Base-by-base conservation (phyloP, 1,140 invertebrate species). In the Subanguina moxae region DNA sequence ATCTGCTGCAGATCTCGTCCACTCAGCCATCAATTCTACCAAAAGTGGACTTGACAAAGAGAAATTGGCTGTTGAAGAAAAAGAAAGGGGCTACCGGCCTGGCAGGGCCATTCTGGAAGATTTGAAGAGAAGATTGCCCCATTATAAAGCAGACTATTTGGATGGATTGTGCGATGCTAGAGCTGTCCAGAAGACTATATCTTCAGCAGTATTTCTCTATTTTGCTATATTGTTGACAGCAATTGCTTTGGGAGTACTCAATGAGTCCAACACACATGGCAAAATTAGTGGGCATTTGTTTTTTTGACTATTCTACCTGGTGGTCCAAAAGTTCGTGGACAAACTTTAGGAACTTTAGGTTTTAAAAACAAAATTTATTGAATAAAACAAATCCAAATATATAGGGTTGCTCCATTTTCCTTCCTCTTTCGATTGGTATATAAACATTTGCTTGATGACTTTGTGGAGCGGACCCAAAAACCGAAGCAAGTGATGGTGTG, bases 1-100 rank as follows among this genome's bases (percentile, higher is more conserved):
- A 46, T 84, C 86, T 72, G 84, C 86, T 1, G 83, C 86, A 62
- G 82, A 86, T 23, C 75, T 87, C 58, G 83, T 84, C 3, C 78
- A 84, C 3, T 23, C 81, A 85, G 64, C 62, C 76, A 43, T 56
- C 83, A 80, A 69, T 77, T 82, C 74, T 11, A 75, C 71, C 28
- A 82, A 73, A 68, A 83, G 81, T 30, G 42, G 32, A 27, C 9
- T 17, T 42, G 30, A 46, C n/a, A 70, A 57, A 62, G 48, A 11
- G 32, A 11, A 70, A 21, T 1, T 48, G 21, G 45, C 27, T 45
- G 1, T 69, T 80, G 59, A 78, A 78, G 48, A 83, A 78, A 57
- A 82, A 83, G 66, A 76, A 82, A 64, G 77, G 65, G 13, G 28
- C 28, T 76, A 70, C 66, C 68, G 56, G 9, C 65, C 64, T 17